A percentile compares a stretch with the other conserved stretches of the same genome.
Conservation (phyloP, 2,113 vertebrate genomes). For the Lepidothrix coronata region DNA sequence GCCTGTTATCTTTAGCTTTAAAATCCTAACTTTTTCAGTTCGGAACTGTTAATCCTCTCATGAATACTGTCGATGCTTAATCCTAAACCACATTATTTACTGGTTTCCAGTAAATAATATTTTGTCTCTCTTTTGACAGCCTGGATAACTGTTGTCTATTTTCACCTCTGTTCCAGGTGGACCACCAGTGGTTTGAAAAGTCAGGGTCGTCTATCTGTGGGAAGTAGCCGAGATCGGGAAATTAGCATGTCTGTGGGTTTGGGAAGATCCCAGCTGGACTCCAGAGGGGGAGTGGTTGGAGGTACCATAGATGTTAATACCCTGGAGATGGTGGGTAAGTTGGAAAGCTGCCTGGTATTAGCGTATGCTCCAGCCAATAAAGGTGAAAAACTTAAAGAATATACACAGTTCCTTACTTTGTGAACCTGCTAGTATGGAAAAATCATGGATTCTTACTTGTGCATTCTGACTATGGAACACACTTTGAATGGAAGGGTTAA, state of each 20-base stretch:
- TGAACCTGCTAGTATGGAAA: not conserved
- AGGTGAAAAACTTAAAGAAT: not conserved
- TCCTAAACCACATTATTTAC: not conserved
- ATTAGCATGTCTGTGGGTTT: conserved; percentile 98
- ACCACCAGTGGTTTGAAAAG: conserved; percentile 98
- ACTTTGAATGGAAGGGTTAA: not conserved
- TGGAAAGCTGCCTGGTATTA: not conserved
- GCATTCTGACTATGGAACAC: not conserved
- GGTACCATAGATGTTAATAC: conserved; percentile 98
- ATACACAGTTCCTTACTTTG: not conserved
- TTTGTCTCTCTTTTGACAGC: not conserved
- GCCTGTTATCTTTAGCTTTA: not conserved
- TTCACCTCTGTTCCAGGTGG: conserved; percentile 80
- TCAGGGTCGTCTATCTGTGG: conserved; percentile 95
- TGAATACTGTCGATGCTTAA: not conserved
- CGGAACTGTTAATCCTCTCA: not conserved
- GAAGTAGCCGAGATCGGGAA: conserved; percentile 94
- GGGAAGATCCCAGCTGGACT: conserved; percentile 95
- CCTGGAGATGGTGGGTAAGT: conserved; percentile 98
- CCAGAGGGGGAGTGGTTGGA: conserved; percentile 96
- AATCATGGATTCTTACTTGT: not conserved
- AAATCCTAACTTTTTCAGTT: not conserved
- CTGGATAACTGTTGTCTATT: not conserved
- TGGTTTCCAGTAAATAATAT: not conserved
- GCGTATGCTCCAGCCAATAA: not conserved